These are phyloP conservation scores for Sebastes variabilis DNA, from an alignment of 2,797 vertebrate species.

Conservation along the genomic window DNA sequence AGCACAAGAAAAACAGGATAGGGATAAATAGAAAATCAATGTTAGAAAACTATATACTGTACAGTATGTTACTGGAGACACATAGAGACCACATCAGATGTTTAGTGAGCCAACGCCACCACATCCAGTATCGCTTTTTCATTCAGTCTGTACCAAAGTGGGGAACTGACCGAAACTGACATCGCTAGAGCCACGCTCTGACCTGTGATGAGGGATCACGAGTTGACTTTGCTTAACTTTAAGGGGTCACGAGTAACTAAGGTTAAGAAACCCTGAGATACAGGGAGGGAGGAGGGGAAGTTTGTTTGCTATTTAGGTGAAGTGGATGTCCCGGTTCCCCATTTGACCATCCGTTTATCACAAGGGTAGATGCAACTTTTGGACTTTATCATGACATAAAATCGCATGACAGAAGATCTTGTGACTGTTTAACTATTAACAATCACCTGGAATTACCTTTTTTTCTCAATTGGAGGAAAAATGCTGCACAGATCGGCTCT, in stretches of 20 bases:
- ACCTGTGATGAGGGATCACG: not conserved
- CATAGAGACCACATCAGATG: too few relatives aligned
- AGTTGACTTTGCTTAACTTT: not conserved
- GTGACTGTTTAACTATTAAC: not conserved
- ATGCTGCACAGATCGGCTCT: not conserved
- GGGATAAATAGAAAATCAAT: too few relatives aligned
- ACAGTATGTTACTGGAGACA: too few relatives aligned
- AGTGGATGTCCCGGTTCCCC: not conserved
- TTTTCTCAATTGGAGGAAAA: not conserved
- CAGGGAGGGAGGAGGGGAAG: not conserved
- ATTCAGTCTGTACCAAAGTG: not conserved
- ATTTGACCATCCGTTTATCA: slow-evolving; percentile 1
- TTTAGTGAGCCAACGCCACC: too few relatives aligned
- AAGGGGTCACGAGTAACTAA: not conserved
- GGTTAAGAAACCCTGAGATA: not conserved
- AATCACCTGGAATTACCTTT: not conserved
- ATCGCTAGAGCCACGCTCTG: too few relatives aligned
- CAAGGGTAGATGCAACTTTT: not conserved
- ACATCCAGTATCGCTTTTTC: not conserved
- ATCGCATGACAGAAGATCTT: not conserved
- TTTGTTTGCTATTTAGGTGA: not conserved
- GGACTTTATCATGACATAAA: not conserved
- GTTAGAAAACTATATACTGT: too few relatives aligned
- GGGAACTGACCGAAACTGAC: too few relatives aligned
- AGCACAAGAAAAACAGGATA: too few relatives aligned